Evolutionary conservation across 2,888 invertebrate species (phyloP).

Genomic region (Leptinotarsa rubiginosa): DNA sequence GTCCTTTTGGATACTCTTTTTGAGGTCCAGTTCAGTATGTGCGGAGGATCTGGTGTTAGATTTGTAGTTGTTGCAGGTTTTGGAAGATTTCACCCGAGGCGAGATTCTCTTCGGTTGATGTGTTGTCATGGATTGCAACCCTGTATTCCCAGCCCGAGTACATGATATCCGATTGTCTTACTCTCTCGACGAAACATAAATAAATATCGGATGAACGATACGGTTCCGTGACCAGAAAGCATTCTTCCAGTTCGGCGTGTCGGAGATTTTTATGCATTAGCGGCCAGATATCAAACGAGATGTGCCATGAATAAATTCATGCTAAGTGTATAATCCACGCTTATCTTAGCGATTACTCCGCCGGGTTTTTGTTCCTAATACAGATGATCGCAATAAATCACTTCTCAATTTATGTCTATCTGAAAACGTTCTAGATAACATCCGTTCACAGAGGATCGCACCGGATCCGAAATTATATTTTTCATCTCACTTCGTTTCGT

Average conservation of each 20-base stretch:
- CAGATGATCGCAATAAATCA: slow-evolving; percentile 21
- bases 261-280: slow-evolving; percentile 16
- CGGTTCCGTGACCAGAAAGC: slow-evolving; percentile 15
- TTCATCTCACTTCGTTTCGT: background rate
- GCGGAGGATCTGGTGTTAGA: too few species aligned
- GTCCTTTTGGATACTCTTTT: too few species aligned
- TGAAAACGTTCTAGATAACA: slow-evolving; percentile 14
- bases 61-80: too few species aligned
- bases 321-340: slow-evolving; percentile 20
- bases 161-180: background rate
- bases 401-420: slow-evolving; percentile 19
- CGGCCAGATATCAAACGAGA: slow-evolving; percentile 17
- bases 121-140: background rate
- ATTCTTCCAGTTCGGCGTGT: slow-evolving; percentile 9
- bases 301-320: slow-evolving; percentile 19
- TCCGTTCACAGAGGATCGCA: background rate
- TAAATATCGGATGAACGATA: slow-evolving; percentile 13
- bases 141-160: background rate
- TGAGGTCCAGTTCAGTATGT: too few species aligned
- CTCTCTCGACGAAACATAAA: background rate
- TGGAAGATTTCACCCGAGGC: too few species aligned
- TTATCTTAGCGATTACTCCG: slow-evolving; percentile 16
- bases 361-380: slow-evolving; percentile 16
- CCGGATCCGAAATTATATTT: background rate
- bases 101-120: background rate